Conservation (phyloP, 2,797 vertebrate genomes). For the Galaxias olidus region DNA sequence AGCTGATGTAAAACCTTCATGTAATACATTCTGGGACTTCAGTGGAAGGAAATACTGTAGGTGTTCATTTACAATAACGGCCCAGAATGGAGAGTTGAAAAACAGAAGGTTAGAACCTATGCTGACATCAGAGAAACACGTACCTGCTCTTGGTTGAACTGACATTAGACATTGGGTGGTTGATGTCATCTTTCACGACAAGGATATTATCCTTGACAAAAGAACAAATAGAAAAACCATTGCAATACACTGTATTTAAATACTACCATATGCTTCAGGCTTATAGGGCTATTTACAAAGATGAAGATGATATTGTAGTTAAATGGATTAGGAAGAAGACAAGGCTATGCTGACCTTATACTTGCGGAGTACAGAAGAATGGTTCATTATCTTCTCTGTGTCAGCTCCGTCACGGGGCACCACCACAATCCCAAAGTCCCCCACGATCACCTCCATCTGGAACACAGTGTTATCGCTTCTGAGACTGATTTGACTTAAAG, state of each 20-base stretch:
- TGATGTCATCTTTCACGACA: conserved; percentile 87
- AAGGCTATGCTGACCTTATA: no score
- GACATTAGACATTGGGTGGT: conserved; percentile 93
- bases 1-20: no score
- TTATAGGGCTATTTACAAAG: no score
- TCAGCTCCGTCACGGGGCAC: conserved; percentile 92
- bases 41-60: no score
- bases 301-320: no score
- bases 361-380: conserved; percentile 94
- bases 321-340: not conserved
- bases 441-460: conserved; percentile 98
- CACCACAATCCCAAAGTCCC: conserved; percentile 96
- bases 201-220: conserved; percentile 88
- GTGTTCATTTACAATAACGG: no score
- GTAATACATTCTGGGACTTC: no score
- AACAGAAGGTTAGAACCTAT: not conserved
- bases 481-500: not conserved
- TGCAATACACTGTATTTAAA: no score
- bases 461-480: conserved; percentile 22
- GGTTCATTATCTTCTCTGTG: conserved; percentile 95
- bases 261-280: no score
- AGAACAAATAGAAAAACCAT: conserved; percentile 18
- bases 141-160: conserved; percentile 99
- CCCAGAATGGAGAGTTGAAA: no score
- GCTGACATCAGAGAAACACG: conserved; percentile 10